Base-by-base conservation (phyloP, 2,797 vertebrate genomes). In the Etheostoma perlongum region DNA sequence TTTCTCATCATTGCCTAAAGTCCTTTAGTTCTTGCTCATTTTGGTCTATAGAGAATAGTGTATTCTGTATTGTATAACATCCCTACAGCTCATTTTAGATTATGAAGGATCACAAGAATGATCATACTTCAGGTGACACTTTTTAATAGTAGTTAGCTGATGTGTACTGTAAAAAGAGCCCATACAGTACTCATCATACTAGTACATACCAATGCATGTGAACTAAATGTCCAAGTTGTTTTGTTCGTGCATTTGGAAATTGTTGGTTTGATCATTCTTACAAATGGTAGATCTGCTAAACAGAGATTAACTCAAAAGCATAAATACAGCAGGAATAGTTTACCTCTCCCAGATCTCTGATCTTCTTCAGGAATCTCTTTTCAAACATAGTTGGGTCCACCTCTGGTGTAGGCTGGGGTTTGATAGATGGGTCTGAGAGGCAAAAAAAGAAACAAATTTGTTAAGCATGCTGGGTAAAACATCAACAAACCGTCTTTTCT, bases 301-400 rank as follows among this genome's bases (percentile, higher is more conserved):
- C 6, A 21, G 21, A 44, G 27, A 47, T 64, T 0, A 51, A 49
- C 23, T 64, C 2, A 63, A 23, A 25, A 40, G 18, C 25, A 30
- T 23, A 30, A 23, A 73, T 8, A 54, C n/a, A 67, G 46, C 12
- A 68, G 18, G 4, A 8, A 12, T 23, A 51, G 4, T 76, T 94
- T 86, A 97, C 98, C 97, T 99, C 97, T 79, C 98, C 98, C 81
- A 99, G 87, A 10, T 98, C 97, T 83, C 97, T 92, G 88, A 99
- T 95, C 76, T 91, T 95, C 88, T 88, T 98, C 78, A 99, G 81
- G 92, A 99, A 99, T 16, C 98, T 94, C 87, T 97, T 99, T 84
- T 99, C 97, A 88, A 99, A 99, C 81, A 98, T 87, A 0, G 97
- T 98, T 33, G 98, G 98, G 84, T 99, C 98, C 1, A 98, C 95